Conservation (phyloP, 1,140 invertebrate genomes). For the Drosophila parabipectinata region DNA sequence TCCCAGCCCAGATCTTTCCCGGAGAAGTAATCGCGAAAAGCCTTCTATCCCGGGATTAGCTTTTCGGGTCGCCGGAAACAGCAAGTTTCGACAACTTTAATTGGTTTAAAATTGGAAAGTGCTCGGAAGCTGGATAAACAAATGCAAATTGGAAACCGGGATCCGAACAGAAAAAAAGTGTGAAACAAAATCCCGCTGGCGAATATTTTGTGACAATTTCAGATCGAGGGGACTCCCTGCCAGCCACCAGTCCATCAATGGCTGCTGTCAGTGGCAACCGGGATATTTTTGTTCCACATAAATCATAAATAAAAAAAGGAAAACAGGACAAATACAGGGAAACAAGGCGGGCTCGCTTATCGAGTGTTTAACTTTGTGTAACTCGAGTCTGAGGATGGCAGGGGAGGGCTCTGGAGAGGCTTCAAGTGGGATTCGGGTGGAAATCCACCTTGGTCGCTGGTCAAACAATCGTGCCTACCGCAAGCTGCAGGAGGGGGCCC, state of each 20-base stretch:
- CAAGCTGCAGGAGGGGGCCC: constrained; percentile 37
- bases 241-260: constrained; percentile 53
- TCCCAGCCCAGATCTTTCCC: no score
- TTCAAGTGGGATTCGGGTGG: constrained; percentile 5
- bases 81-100: constrained; percentile 76
- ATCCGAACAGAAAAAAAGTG: constrained; percentile 29
- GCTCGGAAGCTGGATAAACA: constrained; percentile 43
- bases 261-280: constrained; percentile 72
- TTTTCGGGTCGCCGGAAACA: constrained; percentile 42
- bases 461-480: constrained; percentile 67
- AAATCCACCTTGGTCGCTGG: constrained; percentile 42
- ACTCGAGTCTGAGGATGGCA: constrained; percentile 1
- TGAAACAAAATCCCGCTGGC: constrained; percentile 41
- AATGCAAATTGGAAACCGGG: constrained; percentile 49
- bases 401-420: constrained; percentile 10
- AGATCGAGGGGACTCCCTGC: neutral
- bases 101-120: constrained; percentile 76
- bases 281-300: constrained; percentile 40
- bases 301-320: constrained; percentile 44
- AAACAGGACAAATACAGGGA: constrained; percentile 38
- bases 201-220: constrained; percentile 55
- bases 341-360: constrained; percentile 55
- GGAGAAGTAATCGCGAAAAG: constrained; percentile 10
- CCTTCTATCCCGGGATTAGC: constrained; percentile 57
- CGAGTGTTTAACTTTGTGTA: constrained; percentile 71